Evolutionary conservation across 1,140 invertebrate genomes (phyloP), one percentile per base, ranked within the genome.

Genomic region (Probaryconus sp.): DNA sequence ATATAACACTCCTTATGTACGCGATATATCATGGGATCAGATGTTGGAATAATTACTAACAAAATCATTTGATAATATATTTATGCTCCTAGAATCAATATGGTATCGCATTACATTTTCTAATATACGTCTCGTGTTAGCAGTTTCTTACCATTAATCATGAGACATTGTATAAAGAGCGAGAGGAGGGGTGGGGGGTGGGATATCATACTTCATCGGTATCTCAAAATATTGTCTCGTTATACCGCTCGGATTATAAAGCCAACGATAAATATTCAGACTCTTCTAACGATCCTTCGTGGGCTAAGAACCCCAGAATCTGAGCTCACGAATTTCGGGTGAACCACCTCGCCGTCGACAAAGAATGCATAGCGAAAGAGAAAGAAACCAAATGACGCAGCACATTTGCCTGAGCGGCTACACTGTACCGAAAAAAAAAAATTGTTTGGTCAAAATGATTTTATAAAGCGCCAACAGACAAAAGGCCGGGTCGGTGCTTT

Each of bases 321-420:
- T 58, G 37, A 53, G 64, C 43, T 51, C 53, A 58, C 51, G 64
- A 68, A 51, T 43, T 45, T 28, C 33, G 28, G 64, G 64, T 68
- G 45, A 68, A 68, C 30, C 64, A 68, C 64, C 53, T 68, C 37
- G n/a, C n/a, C n/a, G n/a, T 51, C 18, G 45, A 50, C 3, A 24
- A 24, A 18, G 9, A 50, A 28, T 31, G 43, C 6, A 17, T 11
- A 18, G 3, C n/a, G n/a, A n/a, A n/a, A 2, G 5, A 42, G 24
- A 50, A 37, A 7, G 5, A 24, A 28, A 43, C 18, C 43, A 30
- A 56, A 18, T 68, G 64, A 68, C 64, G 53, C 3, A 58, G 64
- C 64, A 68, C 28, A 58, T 58, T 51, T 30, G 37, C 13, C n/a
- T n/a, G n/a, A n/a, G 24, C 45, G 20, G 11, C 50, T 50, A 11